Evolutionary conservation across 2,113 vertebrate genomes (phyloP), one percentile per base, ranked within the genome.

Genomic region (Taurulus bubalis): DNA sequence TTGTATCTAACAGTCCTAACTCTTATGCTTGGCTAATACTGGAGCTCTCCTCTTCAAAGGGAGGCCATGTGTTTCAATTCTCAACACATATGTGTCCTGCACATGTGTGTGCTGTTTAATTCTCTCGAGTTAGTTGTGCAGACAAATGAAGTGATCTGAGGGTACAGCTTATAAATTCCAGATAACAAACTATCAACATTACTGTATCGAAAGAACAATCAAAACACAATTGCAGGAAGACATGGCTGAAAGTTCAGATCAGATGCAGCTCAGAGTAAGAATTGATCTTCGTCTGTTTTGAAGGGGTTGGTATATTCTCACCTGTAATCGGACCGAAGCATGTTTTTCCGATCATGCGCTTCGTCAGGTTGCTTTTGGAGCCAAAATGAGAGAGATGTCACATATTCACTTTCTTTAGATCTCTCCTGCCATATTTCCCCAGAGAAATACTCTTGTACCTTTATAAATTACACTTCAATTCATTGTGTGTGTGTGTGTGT

Each of bases 401-500:
- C 5, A n/a, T 32, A 53, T 76, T 88, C 75, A 62, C 68, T 71
- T 66, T 76, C 59, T 77, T 79, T 49, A 28, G 45, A 68, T 71
- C 53, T 85, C 67, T 60, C 38, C 69, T 40, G 59, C 55, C 77
- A 78, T 72, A 90, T 88, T 91, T 91, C 90, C 90, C 87, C 28
- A 4, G 90, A 90, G 88, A 90, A 87, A 90, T 60, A 30, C 68
- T 84, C 62, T 69, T 60, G 38, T 30, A 76, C 80, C 60, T 84
- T 89, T 76, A 75, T 70, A 89, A 87, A 90, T 89, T 82, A 62
- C 86, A 86, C 79, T 79, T 89, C 77, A 84, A 74, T 85, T 75
- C 42, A 53, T 30, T 58, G 53, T 59, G 18, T 24, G 28, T 76
- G 59, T 26, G 45, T 56, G 51, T 58, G 28, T 36, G 34, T 75